Percentiles rank a stretch among this genome's conserved stretches.
Evolutionary conservation across 2,113 vertebrate species (phyloP).

Genomic region (Mustela lutreola): DNA sequence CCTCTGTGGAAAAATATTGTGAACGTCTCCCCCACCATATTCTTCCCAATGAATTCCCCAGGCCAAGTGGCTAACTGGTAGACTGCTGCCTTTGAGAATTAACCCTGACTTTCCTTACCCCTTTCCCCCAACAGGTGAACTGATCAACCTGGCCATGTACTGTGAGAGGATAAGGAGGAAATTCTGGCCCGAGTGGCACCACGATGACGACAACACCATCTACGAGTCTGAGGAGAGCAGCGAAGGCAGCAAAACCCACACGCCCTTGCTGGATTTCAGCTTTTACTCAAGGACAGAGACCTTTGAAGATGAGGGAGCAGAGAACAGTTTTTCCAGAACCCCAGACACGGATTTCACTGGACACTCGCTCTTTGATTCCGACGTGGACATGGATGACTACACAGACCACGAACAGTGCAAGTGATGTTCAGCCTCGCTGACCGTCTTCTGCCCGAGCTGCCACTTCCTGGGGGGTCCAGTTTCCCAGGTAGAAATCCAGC

Average conservation of each 20-base stretch:
- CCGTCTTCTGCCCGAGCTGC: slow-evolving; percentile 61
- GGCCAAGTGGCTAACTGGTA: not conserved
- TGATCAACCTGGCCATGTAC: slow-evolving; percentile 98
- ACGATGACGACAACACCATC: slow-evolving; percentile 93
- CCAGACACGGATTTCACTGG: slow-evolving; percentile 95
- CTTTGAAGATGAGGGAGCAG: slow-evolving; percentile 93
- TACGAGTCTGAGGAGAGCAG: slow-evolving; percentile 94
- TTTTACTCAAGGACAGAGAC: slow-evolving; percentile 98
- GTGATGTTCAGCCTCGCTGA: slow-evolving; percentile 75
- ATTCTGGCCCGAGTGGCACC: slow-evolving; percentile 99
- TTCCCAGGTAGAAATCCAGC: slow-evolving; percentile 70
- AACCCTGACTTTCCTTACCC: slow-evolving; percentile 46
- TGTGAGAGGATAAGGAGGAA: slow-evolving; percentile 96
- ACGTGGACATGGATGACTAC: slow-evolving; percentile 95
- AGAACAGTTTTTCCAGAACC: slow-evolving; percentile 92
- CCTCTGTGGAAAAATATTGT: not conserved
- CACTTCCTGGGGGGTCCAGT: slow-evolving; percentile 62
- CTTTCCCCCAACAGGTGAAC: slow-evolving; percentile 90
- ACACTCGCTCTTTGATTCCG: slow-evolving; percentile 96
- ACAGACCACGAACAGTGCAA: slow-evolving; percentile 94
- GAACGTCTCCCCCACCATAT: not conserved
- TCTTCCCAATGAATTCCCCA: not conserved
- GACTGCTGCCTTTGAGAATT: not conserved
- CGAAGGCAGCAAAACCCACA: slow-evolving; percentile 91
- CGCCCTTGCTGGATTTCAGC: slow-evolving; percentile 91